phyloP scores from a whole-genome alignment of 2,797 vertebrate genomes.

The Gymnocypris eckloni region DNA sequence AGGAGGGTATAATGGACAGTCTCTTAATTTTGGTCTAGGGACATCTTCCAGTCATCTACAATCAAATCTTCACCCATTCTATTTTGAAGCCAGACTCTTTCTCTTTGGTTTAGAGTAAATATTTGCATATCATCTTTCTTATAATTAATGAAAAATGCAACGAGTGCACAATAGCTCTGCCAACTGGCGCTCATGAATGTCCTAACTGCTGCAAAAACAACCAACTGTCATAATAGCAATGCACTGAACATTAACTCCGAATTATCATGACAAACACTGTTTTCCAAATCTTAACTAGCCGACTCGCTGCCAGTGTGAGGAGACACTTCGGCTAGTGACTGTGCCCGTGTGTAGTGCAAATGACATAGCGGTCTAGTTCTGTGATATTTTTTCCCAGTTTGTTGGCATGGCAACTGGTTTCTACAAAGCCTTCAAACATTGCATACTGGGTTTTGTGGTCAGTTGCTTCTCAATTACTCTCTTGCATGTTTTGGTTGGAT shows the following conservation, averaged over 20 bases:
- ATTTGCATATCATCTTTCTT: constrained; percentile 23
- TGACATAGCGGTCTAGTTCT: constrained; percentile 6
- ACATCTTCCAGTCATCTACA: not conserved
- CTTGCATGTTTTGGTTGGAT: constrained; percentile 15
- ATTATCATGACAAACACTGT: constrained; percentile 27
- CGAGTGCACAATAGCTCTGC: constrained; percentile 1
- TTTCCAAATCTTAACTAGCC: constrained; percentile 30
- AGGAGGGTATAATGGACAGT: not conserved
- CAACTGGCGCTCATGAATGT: constrained; percentile 20
- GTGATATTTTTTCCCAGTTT: constrained; percentile 33
- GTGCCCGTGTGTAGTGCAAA: constrained; percentile 36
- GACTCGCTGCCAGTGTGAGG: constrained; percentile 17
- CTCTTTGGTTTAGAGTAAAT: constrained; percentile 9
- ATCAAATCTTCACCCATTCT: not conserved
- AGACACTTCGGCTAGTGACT: constrained; percentile 10
- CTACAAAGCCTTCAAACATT: constrained; percentile 14
- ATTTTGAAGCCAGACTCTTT: not conserved
- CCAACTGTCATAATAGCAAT: constrained; percentile 25
- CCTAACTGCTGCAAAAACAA: constrained; percentile 21
- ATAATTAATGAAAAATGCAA: constrained; percentile 6
- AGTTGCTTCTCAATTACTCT: constrained; percentile 1
- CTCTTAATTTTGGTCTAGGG: not conserved
- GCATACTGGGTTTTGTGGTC: constrained; percentile 28
- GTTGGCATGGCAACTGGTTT: constrained; percentile 47
- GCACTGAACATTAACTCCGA: constrained; percentile 13